Base-by-base conservation (phyloP, 2,888 invertebrate species). In the Diaperis boleti region DNA sequence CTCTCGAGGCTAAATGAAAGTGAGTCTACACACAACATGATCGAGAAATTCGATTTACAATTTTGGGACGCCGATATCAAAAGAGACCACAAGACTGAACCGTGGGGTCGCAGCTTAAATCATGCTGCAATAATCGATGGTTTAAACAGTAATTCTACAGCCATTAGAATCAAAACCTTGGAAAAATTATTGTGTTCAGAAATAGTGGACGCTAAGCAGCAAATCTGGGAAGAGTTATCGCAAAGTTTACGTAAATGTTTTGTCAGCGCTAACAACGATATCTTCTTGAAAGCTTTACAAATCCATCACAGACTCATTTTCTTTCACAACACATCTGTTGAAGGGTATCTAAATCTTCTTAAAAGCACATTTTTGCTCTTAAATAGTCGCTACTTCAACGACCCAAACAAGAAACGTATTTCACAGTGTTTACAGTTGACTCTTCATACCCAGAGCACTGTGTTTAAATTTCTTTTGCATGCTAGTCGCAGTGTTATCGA, bases 301-400 rank as follows among this genome's bases (percentile, higher is more conserved):
- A 44, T 72, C 6, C 68, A 70, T 52, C 65, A 65, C 15, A 70
- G 68, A 62, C 59, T 73, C n/a, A 65, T 70, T 3, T 18, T 41
- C 1, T 64, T 60, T 35, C 66, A 68, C 2, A 52, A 52, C 42
- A 59, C 68, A 2, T 62, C 62, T 18, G 42, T 44, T 39, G 67
- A 68, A 15, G 70, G 71, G 13, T 70, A 69, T 56, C 56, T 68
- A 41, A 69, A 66, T 59, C 52, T 72, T 22, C 39, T 72, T 3
- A 54, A 63, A 41, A 50, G 59, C 35, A 55, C 69, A 13, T 44
- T 33, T 6, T 22, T 59, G n/a, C 33, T 67, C 8, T 60, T 65
- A 20, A 64, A 65, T 13, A 64, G 49, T 45, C 63, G 59, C 7
- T 59, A 52, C 31, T 59, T 59, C n/a, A 39, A 10, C 17, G 63